Evolutionary conservation across 1,140 invertebrate genomes (phyloP), one percentile per base, ranked within the genome.

Genomic region (Drosophila parabipectinata): DNA sequence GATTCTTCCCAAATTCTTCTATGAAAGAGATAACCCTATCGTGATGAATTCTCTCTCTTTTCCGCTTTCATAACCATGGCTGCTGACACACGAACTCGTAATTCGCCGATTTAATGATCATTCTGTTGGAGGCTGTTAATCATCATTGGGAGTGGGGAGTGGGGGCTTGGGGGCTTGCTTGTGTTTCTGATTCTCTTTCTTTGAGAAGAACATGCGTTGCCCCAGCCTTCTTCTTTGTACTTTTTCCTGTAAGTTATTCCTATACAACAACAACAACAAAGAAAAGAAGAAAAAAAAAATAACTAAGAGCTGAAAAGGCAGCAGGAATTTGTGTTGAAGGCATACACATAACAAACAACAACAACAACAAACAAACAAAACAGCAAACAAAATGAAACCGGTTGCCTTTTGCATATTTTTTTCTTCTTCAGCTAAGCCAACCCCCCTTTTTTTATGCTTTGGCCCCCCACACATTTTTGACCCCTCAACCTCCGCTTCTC

Each of bases 321-420:
- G 63, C 77, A 80, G 78, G 72, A 81, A 81, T 81, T 81, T 80
- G 77, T 81, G 77, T 81, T 80, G 48, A 79, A 79, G 66, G 56
- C 77, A 79, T 75, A 66, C 58, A 66, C 62, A 64, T 64, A 62
- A 61, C 76, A 78, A 52, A 56, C 45, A 44, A 71, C 63, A 62
- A 26, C 71, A 74, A 15, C 54, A 71, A 30, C 45, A 45, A 41
- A n/a, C 30, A 8, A 39, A 61, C 12, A 28, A 71, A 64, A 34
- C 52, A 51, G 37, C 63, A 61, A 55, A 53, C 34, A 56, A 60
- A 34, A 61, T 39, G 34, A 81, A 81, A 81, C 78, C 78, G 78
- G 78, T 81, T 81, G 78, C 52, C 72, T 80, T 37, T 80, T 77
- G 67, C 74, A 72, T 54, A 39, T 50, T 14, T 73, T 41, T 7